These are phyloP conservation scores for Theropithecus gelada DNA, from an alignment of 2,113 vertebrate species.

Conservation along the genomic window DNA sequence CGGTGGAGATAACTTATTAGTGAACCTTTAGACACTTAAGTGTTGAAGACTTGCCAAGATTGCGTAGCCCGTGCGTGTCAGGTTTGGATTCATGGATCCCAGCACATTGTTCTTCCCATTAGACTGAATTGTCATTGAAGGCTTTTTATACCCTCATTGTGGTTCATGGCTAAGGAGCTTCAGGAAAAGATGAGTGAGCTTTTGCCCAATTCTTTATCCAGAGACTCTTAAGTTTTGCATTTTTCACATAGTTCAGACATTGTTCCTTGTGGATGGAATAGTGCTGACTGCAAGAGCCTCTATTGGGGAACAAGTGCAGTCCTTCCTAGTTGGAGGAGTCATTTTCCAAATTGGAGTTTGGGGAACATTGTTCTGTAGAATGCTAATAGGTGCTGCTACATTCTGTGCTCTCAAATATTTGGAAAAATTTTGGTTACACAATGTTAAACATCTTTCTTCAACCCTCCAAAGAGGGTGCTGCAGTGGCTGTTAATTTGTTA, in stretches of 20 bases:
- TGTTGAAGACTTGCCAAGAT: background rate
- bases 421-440: background rate
- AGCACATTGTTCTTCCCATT: background rate
- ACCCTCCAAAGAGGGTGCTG: background rate
- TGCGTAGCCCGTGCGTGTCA: background rate
- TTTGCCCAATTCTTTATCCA: background rate
- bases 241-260: background rate
- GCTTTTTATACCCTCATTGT: background rate
- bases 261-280: background rate
- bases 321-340: background rate
- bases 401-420: background rate
- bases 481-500: background rate
- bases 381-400: background rate
- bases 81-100: background rate
- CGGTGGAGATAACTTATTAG: background rate
- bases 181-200: background rate
- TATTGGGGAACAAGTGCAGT: background rate
- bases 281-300: background rate
- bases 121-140: background rate
- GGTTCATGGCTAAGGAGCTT: background rate
- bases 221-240: background rate
- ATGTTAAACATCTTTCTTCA: constrained; percentile 3
- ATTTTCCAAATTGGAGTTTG: background rate
- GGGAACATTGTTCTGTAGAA: background rate
- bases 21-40: background rate